Base-by-base conservation (phyloP, 2,888 invertebrate species). In the Candidula unifasciata region DNA sequence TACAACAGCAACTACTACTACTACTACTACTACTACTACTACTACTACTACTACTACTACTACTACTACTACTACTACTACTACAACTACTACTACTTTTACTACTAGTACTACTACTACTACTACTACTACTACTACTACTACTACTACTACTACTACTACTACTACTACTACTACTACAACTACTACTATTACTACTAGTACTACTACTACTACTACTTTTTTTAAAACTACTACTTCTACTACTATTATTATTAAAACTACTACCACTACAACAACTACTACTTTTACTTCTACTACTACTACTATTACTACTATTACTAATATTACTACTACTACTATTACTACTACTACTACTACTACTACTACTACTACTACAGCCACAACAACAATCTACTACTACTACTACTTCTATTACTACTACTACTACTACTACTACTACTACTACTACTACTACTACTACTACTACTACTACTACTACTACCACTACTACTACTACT, bases 331-430 rank as follows among this genome's bases (percentile, higher is more conserved):
- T 69, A 69, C 69, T 69, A 69, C 69, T 69, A 69, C 27, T 69
- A 69, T 27, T 69, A n/a, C 69, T 69, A 69, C 69, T 69, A 69
- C 69, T 69, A 69, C 69, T 69, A 69, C 69, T 69, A 69, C 69
- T 69, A 69, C 69, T 69, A 69, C 69, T 69, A 69, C 69, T 69
- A 69, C 69, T 69, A 69, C 69, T 69, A 69, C 69, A 18, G n/a
- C 69, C 27, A 44, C 44, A 6, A 44, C 44, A 6, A 44, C 44
- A 6, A 69, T 27, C 27, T 18, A 10, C 57, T 16, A 60, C 57
- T 60, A 60, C 57, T 60, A 60, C 57, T 21, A 60, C 24, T 21
- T 3, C 57, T 69, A 69, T 27, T 69, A 69, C 69, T 69, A 69
- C 69, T 21, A 60, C 44, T 60, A 60, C 21, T 60, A 60, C 57